Conservation (phyloP, 2,113 vertebrate species). For the Pseudolaguvia tuberculata region DNA sequence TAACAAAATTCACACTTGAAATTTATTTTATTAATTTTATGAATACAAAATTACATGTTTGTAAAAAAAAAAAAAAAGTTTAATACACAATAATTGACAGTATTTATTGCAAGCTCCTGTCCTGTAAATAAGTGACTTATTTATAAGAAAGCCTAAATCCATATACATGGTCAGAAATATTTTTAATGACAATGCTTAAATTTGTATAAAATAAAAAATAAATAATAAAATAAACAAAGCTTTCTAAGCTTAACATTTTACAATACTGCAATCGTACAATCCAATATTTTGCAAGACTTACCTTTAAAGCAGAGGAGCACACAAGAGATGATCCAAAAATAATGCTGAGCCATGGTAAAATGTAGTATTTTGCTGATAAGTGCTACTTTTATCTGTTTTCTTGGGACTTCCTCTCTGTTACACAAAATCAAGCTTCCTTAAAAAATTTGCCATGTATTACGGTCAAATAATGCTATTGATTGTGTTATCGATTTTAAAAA, state of each 20-base stretch:
- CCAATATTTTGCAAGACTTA: not conserved
- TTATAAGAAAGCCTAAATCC: not conserved
- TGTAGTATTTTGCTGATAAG: not conserved
- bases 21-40: not conserved
- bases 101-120: not conserved
- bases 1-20: not conserved
- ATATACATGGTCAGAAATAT: too few species aligned
- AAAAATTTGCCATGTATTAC: not conserved
- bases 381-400: not conserved
- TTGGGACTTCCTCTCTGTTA: constrained; percentile 10
- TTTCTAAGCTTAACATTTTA: not conserved
- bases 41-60: not conserved
- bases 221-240: not conserved
- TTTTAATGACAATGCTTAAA: too few species aligned
- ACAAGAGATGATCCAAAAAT: constrained; percentile 9
- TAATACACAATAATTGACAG: not conserved
- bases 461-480: not conserved
- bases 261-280: not conserved
- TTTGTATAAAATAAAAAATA: not conserved
- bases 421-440: not conserved
- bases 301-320: constrained; percentile 12
- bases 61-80: too few species aligned
- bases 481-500: not conserved
- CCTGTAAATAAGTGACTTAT: not conserved
- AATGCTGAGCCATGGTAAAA: constrained; percentile 32